phyloP scores from a whole-genome alignment of 1,140 invertebrate genomes.

The Andricus grossulariae region DNA sequence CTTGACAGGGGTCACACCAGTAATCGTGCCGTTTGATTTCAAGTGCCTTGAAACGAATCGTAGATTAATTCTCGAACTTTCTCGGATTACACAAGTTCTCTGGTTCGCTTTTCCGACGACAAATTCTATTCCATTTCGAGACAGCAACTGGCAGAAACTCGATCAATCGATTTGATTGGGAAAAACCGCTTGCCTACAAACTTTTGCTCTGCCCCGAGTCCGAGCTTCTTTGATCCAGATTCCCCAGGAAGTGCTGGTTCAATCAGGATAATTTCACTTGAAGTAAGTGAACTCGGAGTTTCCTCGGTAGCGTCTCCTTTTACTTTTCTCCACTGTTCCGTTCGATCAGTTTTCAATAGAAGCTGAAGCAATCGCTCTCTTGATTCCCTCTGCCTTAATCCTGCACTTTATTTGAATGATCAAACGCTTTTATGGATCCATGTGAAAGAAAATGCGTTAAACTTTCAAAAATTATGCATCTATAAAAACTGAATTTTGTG shows the following conservation, averaged over 20 bases:
- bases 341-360: conserved; percentile 12
- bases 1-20: neutral
- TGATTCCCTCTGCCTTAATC: conserved; percentile 11
- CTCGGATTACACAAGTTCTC: neutral
- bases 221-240: neutral
- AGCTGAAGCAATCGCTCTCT: conserved; percentile 17
- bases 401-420: conserved; percentile 23
- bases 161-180: neutral
- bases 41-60: neutral
- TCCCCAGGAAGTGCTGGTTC: conserved; percentile 4
- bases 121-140: neutral
- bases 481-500: neutral
- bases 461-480: neutral
- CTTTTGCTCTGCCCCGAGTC: neutral
- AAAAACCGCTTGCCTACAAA: conserved; percentile 4
- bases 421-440: neutral
- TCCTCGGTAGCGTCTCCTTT: neutral
- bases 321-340: conserved; percentile 24
- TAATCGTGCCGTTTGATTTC: neutral
- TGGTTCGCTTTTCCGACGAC: neutral
- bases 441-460: neutral
- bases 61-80: neutral
- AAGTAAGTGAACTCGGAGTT: conserved; percentile 20
- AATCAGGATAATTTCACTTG: conserved; percentile 26
- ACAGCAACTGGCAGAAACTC: neutral